These are phyloP conservation scores for Pterophyllum scalare DNA, from an alignment of 2,113 vertebrate species.

Conservation along the genomic window DNA sequence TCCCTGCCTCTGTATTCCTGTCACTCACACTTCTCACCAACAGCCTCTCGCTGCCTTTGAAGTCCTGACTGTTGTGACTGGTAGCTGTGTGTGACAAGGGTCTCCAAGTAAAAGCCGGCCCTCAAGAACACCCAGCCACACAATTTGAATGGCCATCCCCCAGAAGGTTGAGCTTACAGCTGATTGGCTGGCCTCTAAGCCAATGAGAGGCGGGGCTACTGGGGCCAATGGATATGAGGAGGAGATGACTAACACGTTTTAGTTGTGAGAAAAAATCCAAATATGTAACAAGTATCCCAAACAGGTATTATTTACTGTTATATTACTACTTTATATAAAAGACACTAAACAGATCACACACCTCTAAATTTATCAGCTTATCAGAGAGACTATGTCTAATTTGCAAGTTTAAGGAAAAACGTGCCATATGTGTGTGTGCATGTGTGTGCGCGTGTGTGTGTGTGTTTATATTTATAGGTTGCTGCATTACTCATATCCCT, in stretches of 20 bases:
- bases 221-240: constrained; percentile 60
- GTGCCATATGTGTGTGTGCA: too few relatives aligned
- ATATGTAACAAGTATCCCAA: not conserved
- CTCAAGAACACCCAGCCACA: constrained; percentile 50
- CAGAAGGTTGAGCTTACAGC: constrained; percentile 6
- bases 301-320: not conserved
- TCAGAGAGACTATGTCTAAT: not conserved
- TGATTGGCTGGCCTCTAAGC: constrained; percentile 59
- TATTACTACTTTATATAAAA: not conserved
- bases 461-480: too few relatives aligned
- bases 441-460: too few relatives aligned
- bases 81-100: constrained; percentile 55
- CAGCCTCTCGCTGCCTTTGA: constrained; percentile 49
- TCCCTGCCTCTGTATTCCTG: constrained; percentile 32
- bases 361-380: not conserved
- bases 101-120: constrained; percentile 54
- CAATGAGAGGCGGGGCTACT: constrained; percentile 52
- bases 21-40: constrained; percentile 52
- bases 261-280: not conserved
- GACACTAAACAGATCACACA: not conserved
- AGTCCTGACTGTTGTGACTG: constrained; percentile 64
- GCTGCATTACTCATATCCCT: not conserved
- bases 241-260: constrained; percentile 19
- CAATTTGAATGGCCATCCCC: constrained; percentile 67
- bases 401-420: not conserved